Base-by-base conservation (phyloP, 2,888 invertebrate species). In the Epinotia ramella region DNA sequence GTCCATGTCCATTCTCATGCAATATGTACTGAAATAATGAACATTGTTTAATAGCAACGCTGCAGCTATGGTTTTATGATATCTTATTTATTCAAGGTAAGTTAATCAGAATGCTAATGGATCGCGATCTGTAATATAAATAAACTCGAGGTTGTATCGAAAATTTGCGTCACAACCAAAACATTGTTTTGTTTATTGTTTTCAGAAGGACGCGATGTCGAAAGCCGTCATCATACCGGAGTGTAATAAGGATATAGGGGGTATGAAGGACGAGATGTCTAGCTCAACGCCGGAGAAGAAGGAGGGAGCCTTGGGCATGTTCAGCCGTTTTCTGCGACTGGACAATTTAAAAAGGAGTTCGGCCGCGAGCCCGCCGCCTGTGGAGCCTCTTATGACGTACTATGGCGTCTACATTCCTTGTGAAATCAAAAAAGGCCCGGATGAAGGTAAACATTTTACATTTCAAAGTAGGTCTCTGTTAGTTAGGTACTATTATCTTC, bases 381-480 rank as follows among this genome's bases (percentile, higher is more conserved):
- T 83, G 18, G 92, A 92, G 64, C 89, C 94, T 2, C 86, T 88
- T 2, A 83, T 83, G 4, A 92, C 87, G 0, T 95, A 91, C 78
- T 95, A 94, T 82, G 95, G 93, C 79, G 95, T 95, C n/a, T 95
- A 93, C 78, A 94, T 95, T 83, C 94, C 95, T n/a, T 94, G 93
- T 80, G 95, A 95, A 87, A 89, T 93, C 40, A 94, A 94, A 77
- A 93, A 93, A 82, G 94, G 93, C 57, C 91, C 92, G 3, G 94
- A 95, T 86, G 94, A 94, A 93, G 94, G 94, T 93, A 85, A 80
- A 77, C 80, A 16, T 77, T 68, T 59, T 18, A 56, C 66, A 60
- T 67, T 71, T 71, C 67, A 67, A 72, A 72, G 33, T 33, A 33
- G 33, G 7, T 33, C 53, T 70, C n/a, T 49, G 46, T 46, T 63